Conservation (phyloP, 2,113 vertebrate species). For the Oreotrochilus melanogaster region DNA sequence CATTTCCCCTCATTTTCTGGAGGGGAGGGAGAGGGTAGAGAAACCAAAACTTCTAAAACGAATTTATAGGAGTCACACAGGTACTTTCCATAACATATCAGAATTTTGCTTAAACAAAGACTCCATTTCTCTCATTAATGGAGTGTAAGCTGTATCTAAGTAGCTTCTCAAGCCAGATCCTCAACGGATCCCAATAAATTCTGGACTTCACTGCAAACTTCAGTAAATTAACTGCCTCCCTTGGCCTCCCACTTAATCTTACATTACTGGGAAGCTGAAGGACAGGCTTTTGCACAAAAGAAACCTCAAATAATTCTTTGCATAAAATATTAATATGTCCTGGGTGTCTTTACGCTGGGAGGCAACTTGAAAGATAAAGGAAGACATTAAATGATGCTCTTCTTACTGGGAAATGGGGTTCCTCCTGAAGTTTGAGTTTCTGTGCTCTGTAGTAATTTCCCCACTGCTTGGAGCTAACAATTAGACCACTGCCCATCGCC, state of each 20-base stretch:
- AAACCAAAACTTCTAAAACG: background rate
- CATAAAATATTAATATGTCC: background rate
- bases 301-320: background rate
- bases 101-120: background rate
- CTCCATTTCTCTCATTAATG: background rate
- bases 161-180: background rate
- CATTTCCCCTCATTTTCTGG: background rate
- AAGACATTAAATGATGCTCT: background rate
- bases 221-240: slow-evolving; percentile 18
- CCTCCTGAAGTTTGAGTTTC: background rate
- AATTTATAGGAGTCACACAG: background rate
- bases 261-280: background rate
- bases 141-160: slow-evolving; percentile 29
- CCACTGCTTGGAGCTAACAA: background rate
- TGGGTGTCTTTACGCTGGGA: background rate
- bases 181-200: slow-evolving; percentile 55
- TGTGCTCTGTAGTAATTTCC: background rate
- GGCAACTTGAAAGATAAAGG: background rate
- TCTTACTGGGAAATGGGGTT: background rate
- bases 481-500: background rate
- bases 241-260: background rate
- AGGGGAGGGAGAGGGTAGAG: background rate
- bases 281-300: background rate
- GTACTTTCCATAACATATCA: background rate
- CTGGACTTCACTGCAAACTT: slow-evolving; percentile 53